Evolutionary conservation across 2,797 vertebrate species (phyloP).

Genomic region (Bryconaethiops microstoma): DNA sequence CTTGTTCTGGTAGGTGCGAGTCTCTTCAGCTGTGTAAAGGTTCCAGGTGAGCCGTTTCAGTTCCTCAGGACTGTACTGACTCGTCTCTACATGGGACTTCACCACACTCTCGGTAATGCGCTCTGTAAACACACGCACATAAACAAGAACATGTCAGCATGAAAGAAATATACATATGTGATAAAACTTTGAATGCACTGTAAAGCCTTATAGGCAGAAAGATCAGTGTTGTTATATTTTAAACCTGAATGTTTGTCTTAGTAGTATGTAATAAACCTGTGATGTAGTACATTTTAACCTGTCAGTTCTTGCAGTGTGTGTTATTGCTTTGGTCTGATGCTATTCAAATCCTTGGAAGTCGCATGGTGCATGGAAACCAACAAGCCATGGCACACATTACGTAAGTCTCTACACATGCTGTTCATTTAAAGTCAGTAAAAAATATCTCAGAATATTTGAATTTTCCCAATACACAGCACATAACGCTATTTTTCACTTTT

Average conservation of each 20-base stretch:
- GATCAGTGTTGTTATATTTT: neutral
- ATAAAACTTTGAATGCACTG: neutral
- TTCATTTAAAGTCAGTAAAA: too few relatives aligned
- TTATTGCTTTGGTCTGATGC: neutral
- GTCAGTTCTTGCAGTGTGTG: neutral
- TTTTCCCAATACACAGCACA: too few relatives aligned
- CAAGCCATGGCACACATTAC: neutral
- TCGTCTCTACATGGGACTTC: slow-evolving; percentile 89
- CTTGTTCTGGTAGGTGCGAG: slow-evolving; percentile 83
- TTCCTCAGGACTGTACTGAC: slow-evolving; percentile 88
- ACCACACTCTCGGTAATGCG: slow-evolving; percentile 86
- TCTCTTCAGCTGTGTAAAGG: slow-evolving; percentile 84
- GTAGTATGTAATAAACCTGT: neutral
- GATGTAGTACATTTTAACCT: neutral
- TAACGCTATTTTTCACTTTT: too few relatives aligned
- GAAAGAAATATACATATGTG: neutral
- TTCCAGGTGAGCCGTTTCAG: slow-evolving; percentile 86
- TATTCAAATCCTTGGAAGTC: neutral
- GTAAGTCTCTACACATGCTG: neutral
- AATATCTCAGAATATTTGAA: too few relatives aligned
- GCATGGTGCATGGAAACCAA: neutral
- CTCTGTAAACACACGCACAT: slow-evolving; percentile 69
- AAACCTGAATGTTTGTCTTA: neutral
- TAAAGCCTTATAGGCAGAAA: neutral
- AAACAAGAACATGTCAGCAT: neutral